Evolutionary conservation across 2,888 invertebrate genomes (phyloP).

Genomic region (Diadromus collaris): DNA sequence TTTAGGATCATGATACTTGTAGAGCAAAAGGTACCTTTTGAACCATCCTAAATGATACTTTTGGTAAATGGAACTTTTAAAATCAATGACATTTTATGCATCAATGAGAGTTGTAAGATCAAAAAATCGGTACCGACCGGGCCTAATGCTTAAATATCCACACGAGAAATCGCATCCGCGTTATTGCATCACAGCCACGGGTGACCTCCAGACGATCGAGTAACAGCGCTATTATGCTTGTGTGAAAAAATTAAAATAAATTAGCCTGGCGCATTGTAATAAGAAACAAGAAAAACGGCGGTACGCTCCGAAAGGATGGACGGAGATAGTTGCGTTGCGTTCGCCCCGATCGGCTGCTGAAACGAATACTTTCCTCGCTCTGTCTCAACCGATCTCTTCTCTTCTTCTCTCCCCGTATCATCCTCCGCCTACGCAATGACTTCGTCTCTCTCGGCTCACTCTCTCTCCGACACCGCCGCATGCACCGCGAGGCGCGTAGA

Average conservation of each 20-base stretch:
- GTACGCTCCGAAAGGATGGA: neutral
- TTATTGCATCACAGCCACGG: conserved; percentile 41
- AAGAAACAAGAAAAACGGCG: neutral
- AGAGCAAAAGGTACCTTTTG: too few species aligned
- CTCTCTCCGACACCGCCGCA: conserved; percentile 1
- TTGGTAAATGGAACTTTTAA: too few species aligned
- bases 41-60: too few species aligned
- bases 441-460: conserved; percentile 5
- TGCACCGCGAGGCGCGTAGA: neutral
- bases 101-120: too few species aligned
- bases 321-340: conserved; percentile 41
- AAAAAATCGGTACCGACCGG: too few species aligned
- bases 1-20: too few species aligned
- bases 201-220: conserved; percentile 37
- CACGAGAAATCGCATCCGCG: conserved; percentile 35
- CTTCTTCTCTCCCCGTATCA: conserved; percentile 37
- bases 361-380: conserved; percentile 48
- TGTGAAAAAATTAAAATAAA: conserved; percentile 16
- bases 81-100: too few species aligned
- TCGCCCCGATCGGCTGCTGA: conserved; percentile 60
- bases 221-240: conserved; percentile 19
- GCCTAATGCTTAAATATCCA: too few species aligned
- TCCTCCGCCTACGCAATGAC: conserved; percentile 13
- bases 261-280: conserved; percentile 30
- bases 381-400: conserved; percentile 31